Percentiles rank a stretch among this genome's conserved stretches.
Conservation (phyloP, 2,888 invertebrate genomes). For the Octodonta nipae region DNA sequence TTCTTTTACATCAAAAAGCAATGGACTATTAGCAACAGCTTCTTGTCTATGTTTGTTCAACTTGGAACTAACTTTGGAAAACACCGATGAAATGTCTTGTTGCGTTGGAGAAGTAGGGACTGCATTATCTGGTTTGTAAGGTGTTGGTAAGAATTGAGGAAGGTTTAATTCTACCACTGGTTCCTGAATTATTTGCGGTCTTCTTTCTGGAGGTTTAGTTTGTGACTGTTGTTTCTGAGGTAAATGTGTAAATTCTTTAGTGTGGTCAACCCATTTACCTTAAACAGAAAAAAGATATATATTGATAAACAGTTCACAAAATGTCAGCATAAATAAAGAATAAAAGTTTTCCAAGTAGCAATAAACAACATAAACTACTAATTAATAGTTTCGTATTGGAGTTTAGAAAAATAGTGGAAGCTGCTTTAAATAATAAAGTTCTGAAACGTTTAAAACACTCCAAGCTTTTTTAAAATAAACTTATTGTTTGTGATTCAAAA, state of each 20-base stretch:
- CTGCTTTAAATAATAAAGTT: too few species aligned
- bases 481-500: too few species aligned
- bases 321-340: too few species aligned
- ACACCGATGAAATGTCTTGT: slow-evolving; percentile 32
- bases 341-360: too few species aligned
- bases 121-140: slow-evolving; percentile 26
- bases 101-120: slow-evolving; percentile 32
- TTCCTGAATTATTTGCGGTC: slow-evolving; percentile 14
- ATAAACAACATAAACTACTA: too few species aligned
- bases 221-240: slow-evolving; percentile 8
- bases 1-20: slow-evolving; percentile 31
- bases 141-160: slow-evolving; percentile 32
- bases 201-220: slow-evolving; percentile 7
- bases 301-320: too few species aligned
- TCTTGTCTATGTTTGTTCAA: slow-evolving; percentile 21
- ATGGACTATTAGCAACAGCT: slow-evolving; percentile 17
- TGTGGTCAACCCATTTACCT: slow-evolving; percentile 24
- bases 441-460: too few species aligned
- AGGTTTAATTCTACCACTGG: slow-evolving; percentile 21
- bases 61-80: slow-evolving; percentile 26
- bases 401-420: too few species aligned
- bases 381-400: too few species aligned
- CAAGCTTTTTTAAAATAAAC: too few species aligned
- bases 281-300: slow-evolving; percentile 3
- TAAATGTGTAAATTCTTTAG: slow-evolving; percentile 15